Evolutionary conservation across 2,113 vertebrate species (phyloP).

Genomic region (Albula goreensis): DNA sequence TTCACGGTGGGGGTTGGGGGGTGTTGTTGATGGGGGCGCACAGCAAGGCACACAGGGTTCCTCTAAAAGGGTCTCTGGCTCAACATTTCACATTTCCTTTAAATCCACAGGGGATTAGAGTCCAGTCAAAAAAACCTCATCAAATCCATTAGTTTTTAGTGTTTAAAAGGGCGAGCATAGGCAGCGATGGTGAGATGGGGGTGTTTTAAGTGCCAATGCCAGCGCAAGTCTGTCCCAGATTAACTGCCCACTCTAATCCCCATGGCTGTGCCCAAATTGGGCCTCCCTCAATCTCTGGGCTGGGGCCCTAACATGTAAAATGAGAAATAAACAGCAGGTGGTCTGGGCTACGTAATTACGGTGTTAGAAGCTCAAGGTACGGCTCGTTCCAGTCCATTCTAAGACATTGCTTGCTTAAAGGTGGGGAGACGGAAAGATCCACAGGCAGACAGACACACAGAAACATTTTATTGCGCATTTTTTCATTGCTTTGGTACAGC

Average conservation of each 20-base stretch:
- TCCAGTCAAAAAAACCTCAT: conserved; percentile 56
- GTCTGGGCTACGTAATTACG: conserved; percentile 58
- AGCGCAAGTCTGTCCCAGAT: conserved; percentile 68
- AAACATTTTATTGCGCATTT: background rate
- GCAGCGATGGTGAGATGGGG: conserved; percentile 48
- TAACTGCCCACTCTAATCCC: conserved; percentile 72
- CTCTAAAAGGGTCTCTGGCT: conserved; percentile 71
- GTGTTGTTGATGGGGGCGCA: background rate
- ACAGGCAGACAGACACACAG: background rate
- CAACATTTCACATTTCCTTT: conserved; percentile 67
- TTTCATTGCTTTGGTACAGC: background rate
- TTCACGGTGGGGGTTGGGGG: background rate
- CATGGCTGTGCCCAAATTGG: conserved; percentile 66
- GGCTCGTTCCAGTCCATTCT: background rate
- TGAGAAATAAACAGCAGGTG: conserved; percentile 50
- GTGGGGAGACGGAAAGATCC: background rate
- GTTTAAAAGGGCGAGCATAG: conserved; percentile 58
- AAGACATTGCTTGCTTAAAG: background rate
- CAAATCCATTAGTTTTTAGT: conserved; percentile 67
- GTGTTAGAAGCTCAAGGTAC: conserved; percentile 47
- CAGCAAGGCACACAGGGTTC: conserved; percentile 31
- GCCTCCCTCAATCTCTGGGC: conserved; percentile 61
- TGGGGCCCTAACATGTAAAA: conserved; percentile 58
- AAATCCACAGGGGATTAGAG: conserved; percentile 68
- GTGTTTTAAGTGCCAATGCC: conserved; percentile 47